A percentile compares a stretch with the other conserved stretches of the same genome.
Evolutionary conservation across 2,797 vertebrate genomes (phyloP).

Genomic region (Poecilia velifera): DNA sequence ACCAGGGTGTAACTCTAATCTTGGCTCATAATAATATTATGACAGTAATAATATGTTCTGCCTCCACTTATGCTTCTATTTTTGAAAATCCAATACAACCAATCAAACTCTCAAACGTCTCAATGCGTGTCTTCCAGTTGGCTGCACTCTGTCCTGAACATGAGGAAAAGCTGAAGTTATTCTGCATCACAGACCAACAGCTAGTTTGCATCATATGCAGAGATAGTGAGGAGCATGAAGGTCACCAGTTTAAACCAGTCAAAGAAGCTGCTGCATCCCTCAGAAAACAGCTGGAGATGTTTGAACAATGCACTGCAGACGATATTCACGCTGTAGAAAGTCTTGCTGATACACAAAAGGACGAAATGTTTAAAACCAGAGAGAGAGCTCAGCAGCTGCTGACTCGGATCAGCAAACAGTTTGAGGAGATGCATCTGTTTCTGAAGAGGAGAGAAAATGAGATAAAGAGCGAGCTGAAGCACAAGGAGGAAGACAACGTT

Average conservation of each 20-base stretch:
- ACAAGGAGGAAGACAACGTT: conserved; percentile 13
- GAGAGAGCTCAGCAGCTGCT: conserved; percentile 36
- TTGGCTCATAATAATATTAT: neutral
- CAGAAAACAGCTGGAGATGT: conserved; percentile 49
- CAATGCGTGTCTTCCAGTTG: conserved; percentile 6
- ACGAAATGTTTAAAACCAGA: conserved; percentile 57
- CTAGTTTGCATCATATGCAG: conserved; percentile 66
- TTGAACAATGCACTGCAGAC: neutral
- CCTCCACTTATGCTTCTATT: neutral
- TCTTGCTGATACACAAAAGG: conserved; percentile 42
- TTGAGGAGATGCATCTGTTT: conserved; percentile 45
- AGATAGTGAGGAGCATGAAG: conserved; percentile 61
- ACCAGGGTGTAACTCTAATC: too few relatives aligned
- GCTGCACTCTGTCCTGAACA: conserved; percentile 50
- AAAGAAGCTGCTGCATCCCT: conserved; percentile 61
- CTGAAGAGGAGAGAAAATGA: conserved; percentile 37
- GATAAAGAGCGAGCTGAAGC: conserved; percentile 33
- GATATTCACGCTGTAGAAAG: conserved; percentile 40
- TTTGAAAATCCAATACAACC: neutral
- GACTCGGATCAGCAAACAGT: conserved; percentile 29
- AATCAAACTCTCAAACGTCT: neutral
- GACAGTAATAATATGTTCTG: neutral
- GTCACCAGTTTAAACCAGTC: conserved; percentile 68
- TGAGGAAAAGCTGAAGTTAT: conserved; percentile 72
- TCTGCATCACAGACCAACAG: conserved; percentile 73